Evolutionary conservation across 2,888 invertebrate genomes (phyloP), one percentile per base, ranked within the genome.

Genomic region (Malachius bipustulatus): DNA sequence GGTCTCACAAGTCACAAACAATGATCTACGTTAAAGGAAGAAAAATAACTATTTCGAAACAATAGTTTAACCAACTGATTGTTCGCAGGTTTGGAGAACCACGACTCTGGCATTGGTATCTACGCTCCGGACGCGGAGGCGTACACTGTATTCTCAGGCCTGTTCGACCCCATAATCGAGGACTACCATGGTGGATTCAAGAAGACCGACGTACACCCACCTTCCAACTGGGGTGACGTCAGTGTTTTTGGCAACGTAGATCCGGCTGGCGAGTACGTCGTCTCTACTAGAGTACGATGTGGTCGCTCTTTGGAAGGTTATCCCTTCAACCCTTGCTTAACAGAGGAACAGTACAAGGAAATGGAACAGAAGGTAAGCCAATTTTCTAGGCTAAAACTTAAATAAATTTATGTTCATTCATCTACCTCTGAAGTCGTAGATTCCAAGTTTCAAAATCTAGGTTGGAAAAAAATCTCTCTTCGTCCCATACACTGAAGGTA

Each of bases 111-210:
- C 55, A 87, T 93, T 45, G 94, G 96, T 62, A 85, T 96, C 69
- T 96, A 96, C 62, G 96, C 96, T 39, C 93, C 94, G 40, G 96
- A 96, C 64, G 93, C 94, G 45, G 94, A 96, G 66, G 65, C 93
- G 36, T 97, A 96, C 74, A 79, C 82, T 51, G 75, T 83, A 37
- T 97, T 96, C 65, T 73, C 85, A 45, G 87, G 85, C 38, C 73
- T 97, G 49, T 96, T 97, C 66, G 90, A 96, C 69, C 93, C 93
- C 63, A 85, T 97, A 71, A 96, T 97, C 64, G 90, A 91, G 63
- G 93, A 93, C 62, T 94, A 94, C 73, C 94, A 94, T 70, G 76
- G 74, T 63, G 93, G 93, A 52, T 94, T 94, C 77, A 87, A 84
- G 73, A 82, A 87, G 66, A 78, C 79, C 60, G 90, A 90, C 70